Evolutionary conservation across 2,888 invertebrate species (phyloP).

Genomic region (Auanema sp.): DNA sequence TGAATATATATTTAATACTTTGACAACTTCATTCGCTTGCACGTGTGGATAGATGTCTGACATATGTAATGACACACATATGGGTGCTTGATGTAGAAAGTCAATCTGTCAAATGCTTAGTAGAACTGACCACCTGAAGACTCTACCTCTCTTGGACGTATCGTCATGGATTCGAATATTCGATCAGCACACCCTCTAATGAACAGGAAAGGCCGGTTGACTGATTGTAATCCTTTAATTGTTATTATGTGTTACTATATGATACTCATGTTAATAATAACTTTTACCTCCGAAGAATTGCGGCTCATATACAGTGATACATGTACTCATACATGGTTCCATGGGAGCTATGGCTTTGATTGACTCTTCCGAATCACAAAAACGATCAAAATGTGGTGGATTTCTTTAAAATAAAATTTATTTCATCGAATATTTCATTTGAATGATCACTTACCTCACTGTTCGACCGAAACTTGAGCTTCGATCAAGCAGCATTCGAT

Average conservation of each 20-base stretch:
- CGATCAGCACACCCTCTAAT: constrained; percentile 50
- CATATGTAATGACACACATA: constrained; percentile 42
- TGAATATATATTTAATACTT: constrained; percentile 21
- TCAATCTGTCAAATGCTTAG: constrained; percentile 26
- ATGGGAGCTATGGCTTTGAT: constrained; percentile 37
- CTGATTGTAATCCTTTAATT: constrained; percentile 40
- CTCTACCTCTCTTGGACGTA: constrained; percentile 25
- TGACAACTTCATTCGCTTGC: constrained; percentile 40
- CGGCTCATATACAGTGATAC: constrained; percentile 48
- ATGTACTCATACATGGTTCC: constrained; percentile 36
- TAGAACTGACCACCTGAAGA: not conserved
- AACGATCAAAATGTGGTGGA: constrained; percentile 35
- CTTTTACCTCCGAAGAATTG: constrained; percentile 45
- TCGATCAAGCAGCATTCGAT: constrained; percentile 18
- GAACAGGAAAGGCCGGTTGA: constrained; percentile 34
- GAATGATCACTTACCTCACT: constrained; percentile 9
- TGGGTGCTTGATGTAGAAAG: constrained; percentile 37
- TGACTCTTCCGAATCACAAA: constrained; percentile 34
- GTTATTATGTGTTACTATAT: not conserved
- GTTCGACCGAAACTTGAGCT: constrained; percentile 12
- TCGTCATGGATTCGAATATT: constrained; percentile 21
- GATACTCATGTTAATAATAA: not conserved
- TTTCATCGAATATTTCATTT: not conserved
- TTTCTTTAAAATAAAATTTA: not conserved
- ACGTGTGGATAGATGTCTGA: constrained; percentile 47